These are phyloP conservation scores for Mareca strepera DNA, from an alignment of 2,797 vertebrate genomes.

Conservation along the genomic window DNA sequence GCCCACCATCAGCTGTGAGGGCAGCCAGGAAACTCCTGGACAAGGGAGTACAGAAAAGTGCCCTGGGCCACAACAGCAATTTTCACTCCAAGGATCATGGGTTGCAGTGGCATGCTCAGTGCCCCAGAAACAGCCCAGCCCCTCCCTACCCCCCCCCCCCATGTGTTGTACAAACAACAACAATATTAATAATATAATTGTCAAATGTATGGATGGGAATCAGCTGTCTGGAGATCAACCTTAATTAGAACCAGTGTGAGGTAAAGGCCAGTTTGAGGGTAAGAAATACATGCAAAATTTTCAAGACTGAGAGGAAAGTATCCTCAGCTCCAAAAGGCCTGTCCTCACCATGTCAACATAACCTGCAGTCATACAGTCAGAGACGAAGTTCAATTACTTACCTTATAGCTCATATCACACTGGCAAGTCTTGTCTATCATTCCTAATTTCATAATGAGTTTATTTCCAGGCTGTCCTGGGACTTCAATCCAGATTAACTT, in stretches of 20 bases:
- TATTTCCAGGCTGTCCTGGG: background rate
- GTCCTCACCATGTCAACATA: background rate
- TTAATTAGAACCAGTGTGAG: background rate
- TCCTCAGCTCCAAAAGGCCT: background rate
- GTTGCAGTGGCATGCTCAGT: background rate
- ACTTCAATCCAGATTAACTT: background rate
- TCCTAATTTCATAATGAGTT: background rate
- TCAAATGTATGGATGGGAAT: background rate
- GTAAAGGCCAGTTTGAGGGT: background rate
- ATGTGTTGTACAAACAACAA: background rate
- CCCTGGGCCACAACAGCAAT: accelerated
- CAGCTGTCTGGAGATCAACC: background rate
- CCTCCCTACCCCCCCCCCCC: no score
- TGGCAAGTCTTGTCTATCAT: background rate
- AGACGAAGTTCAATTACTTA: background rate
- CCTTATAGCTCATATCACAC: background rate
- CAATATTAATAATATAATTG: background rate
- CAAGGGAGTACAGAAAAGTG: background rate
- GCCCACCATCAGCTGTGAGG: background rate
- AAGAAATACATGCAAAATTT: background rate
- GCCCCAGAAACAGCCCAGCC: background rate
- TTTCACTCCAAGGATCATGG: background rate
- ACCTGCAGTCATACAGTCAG: background rate
- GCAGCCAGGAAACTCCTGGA: background rate
- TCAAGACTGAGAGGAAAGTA: background rate